Evolutionary conservation across 2,797 vertebrate species (phyloP).

Genomic region (Etheostoma nigrum): DNA sequence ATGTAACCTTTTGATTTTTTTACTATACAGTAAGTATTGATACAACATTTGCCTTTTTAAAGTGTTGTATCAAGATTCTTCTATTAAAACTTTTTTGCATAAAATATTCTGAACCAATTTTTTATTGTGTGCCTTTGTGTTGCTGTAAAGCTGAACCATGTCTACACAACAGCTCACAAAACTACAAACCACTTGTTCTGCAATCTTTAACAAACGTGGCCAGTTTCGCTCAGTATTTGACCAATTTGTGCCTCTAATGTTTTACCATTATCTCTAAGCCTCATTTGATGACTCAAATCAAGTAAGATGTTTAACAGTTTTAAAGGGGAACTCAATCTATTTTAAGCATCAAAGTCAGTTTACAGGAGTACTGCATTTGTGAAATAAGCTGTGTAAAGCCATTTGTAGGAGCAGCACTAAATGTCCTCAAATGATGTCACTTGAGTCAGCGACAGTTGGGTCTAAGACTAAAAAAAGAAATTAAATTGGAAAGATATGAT

Average conservation of each 20-base stretch:
- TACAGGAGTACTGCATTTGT: not conserved
- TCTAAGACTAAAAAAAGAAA: not conserved
- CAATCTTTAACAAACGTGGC: not conserved
- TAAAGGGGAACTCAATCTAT: not conserved
- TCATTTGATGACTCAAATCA: not conserved
- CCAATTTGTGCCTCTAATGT: not conserved
- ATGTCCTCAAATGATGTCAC: not conserved
- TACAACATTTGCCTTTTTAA: conserved; percentile 59
- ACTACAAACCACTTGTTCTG: not conserved
- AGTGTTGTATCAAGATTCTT: conserved; percentile 64
- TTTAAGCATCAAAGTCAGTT: not conserved
- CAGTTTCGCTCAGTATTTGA: not conserved
- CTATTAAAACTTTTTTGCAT: conserved; percentile 51
- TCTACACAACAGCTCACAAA: not conserved
- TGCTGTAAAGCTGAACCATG: not conserved
- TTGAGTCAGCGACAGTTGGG: not conserved
- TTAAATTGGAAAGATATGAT: not conserved
- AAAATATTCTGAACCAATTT: conserved; percentile 5
- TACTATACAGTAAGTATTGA: conserved; percentile 52
- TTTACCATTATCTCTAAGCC: not conserved
- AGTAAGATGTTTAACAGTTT: not conserved
- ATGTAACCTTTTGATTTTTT: conserved; percentile 72
- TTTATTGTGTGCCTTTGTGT: not conserved
- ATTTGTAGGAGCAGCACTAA: not conserved
- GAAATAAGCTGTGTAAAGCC: not conserved